Conservation (phyloP, 2,113 vertebrate genomes). For the Megalops atlanticus region DNA sequence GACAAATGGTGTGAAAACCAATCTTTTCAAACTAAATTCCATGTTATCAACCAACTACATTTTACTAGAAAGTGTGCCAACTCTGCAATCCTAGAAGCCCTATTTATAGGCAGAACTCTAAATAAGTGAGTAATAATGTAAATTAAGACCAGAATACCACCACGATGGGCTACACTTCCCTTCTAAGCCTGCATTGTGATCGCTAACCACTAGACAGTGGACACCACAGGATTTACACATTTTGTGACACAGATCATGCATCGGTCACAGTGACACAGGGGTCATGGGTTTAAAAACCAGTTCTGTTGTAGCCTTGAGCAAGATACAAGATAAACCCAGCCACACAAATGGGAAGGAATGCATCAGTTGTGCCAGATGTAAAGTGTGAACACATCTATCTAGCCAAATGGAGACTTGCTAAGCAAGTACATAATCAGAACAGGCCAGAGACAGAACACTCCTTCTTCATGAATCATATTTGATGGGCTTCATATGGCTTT, state of each 20-base stretch:
- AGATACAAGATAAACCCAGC: neutral
- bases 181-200: too few species aligned
- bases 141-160: too few species aligned
- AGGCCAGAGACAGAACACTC: neutral
- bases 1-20: neutral
- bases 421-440: neutral
- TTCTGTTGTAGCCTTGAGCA: neutral
- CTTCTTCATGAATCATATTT: neutral
- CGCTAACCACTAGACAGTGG: too few species aligned
- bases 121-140: too few species aligned
- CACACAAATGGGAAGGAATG: neutral
- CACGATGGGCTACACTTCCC: too few species aligned
- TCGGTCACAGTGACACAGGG: neutral
- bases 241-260: neutral
- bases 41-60: neutral
- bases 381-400: neutral
- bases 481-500: neutral
- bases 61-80: neutral
- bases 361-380: neutral
- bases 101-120: neutral
- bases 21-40: neutral
- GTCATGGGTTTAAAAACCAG: neutral
- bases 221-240: neutral
- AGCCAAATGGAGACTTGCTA: neutral
- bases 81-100: neutral